Evolutionary conservation across 1,140 invertebrate species (phyloP), one percentile per base, ranked within the genome.

Genomic region (Dryas iulia): DNA sequence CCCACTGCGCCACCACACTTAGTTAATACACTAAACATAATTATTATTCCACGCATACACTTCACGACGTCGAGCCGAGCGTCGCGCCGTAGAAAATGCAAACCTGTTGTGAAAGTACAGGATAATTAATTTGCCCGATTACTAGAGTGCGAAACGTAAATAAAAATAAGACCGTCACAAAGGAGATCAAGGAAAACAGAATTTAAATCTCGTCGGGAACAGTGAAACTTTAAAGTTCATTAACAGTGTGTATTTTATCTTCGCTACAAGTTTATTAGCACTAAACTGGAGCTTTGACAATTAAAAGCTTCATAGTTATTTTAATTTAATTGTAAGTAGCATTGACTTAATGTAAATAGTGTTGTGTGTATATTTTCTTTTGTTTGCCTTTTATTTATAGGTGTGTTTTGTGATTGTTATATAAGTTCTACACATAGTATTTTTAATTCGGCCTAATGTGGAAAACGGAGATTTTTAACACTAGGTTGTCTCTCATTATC

Each of bases 41-140:
- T 35, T 5, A 18, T 60, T 54, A 62, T 62, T 54, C 47, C 39
- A 62, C 26, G 60, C 35, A 24, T 31, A 24, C 26, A 28, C 33
- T 35, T 4, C n/a, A 35, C 33, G 24, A 18, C 47, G 28, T 54
- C 47, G 47, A 21, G 28, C 35, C 8, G 60, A 31, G 24, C 47
- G n/a, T n/a, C n/a, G n/a, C n/a, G 39, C 11, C 25, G 25, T 54
- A 31, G 52, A 56, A 56, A 63, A 54, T 31, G 52, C 52, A 56
- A 63, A 63, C 61, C 61, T 63, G 61, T 63, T 63, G 61, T 63
- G 61, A 63, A 63, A 63, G 61, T 56, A 12, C 18, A 56, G 61
- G 28, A 63, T 63, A 63, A 56, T 56, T 26, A 62, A 62, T 62
- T 62, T 53, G 61, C 28, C 52, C 25, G 52, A 63, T 63, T 56